A percentile compares a stretch with the other conserved stretches of the same genome.
phyloP scores from a whole-genome alignment of 2,797 vertebrate genomes.

The Pelochelys cantorii region DNA sequence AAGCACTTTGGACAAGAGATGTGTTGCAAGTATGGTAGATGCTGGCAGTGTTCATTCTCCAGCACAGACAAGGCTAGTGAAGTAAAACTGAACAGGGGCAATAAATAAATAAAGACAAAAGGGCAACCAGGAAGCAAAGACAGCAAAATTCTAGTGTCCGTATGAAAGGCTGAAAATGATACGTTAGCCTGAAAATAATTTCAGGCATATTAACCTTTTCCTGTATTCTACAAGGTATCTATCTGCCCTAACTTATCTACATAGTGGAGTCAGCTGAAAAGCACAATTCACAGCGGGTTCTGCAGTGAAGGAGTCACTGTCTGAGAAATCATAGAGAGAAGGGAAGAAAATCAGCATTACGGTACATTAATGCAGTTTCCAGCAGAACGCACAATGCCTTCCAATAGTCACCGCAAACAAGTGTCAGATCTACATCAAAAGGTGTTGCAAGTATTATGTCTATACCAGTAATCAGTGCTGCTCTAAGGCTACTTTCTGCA shows the following conservation, averaged over 20 bases:
- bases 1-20: fast-evolving
- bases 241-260: not conserved
- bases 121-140: not conserved
- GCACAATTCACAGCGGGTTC: not conserved
- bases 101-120: not conserved
- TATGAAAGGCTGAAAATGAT: not conserved
- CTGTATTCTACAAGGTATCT: not conserved
- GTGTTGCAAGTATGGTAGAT: fast-evolving
- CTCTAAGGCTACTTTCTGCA: not conserved
- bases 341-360: not conserved
- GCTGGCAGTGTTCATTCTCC: not conserved
- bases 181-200: not conserved
- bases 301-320: not conserved
- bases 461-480: not conserved
- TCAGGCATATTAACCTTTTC: not conserved
- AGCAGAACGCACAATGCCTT: not conserved
- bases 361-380: not conserved
- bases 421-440: not conserved
- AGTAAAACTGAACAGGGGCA: not conserved
- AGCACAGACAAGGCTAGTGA: not conserved
- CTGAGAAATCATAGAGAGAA: not conserved
- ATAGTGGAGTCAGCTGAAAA: not conserved
- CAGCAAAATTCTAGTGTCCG: not conserved
- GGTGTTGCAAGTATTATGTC: not conserved
- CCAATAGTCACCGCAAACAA: not conserved